Percentiles rank a stretch among this genome's conserved stretches.
Conservation (phyloP, 53 echinoderm and acorn worm genomes). For the Echinometra lucunter region DNA sequence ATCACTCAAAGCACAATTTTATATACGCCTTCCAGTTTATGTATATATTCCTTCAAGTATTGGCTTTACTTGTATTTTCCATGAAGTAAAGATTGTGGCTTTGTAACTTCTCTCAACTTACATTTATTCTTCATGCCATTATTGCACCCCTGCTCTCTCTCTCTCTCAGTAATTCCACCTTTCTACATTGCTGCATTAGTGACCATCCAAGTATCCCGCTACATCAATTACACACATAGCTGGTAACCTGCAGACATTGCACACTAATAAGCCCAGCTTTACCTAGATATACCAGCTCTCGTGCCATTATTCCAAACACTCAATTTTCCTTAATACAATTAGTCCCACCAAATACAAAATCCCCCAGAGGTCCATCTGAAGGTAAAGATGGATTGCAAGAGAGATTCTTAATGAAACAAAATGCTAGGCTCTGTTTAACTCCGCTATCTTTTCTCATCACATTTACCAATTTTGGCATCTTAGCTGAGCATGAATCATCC, state of each 20-base stretch:
- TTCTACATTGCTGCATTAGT: conserved; percentile 49
- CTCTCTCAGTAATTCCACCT: not conserved
- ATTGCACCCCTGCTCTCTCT: not conserved
- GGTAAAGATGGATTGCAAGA: conserved; percentile 22
- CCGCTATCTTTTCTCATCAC: conserved; percentile 19
- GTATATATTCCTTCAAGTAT: not conserved
- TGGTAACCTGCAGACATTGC: conserved; percentile 17
- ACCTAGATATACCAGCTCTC: not conserved
- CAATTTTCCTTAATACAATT: conserved; percentile 59
- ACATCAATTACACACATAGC: conserved; percentile 32
- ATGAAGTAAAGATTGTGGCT: not conserved
- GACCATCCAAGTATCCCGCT: conserved; percentile 19
- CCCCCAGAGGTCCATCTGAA: not conserved
- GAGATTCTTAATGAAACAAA: conserved; percentile 54
- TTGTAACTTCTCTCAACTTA: not conserved
- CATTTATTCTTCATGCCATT: not conserved
- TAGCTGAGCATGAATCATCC: conserved; percentile 50
- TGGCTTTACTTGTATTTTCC: not conserved
- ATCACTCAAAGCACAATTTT: not conserved
- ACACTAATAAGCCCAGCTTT: conserved; percentile 35
- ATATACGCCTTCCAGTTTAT: not conserved
- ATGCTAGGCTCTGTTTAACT: conserved; percentile 38
- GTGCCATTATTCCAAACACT: conserved; percentile 44
- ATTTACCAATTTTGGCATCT: conserved; percentile 39
- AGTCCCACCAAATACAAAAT: conserved; percentile 35